Evolutionary conservation across 37 sponge, comb jelly and placozoan species (phyloP).

Genomic region (Tethya wilhelma): DNA sequence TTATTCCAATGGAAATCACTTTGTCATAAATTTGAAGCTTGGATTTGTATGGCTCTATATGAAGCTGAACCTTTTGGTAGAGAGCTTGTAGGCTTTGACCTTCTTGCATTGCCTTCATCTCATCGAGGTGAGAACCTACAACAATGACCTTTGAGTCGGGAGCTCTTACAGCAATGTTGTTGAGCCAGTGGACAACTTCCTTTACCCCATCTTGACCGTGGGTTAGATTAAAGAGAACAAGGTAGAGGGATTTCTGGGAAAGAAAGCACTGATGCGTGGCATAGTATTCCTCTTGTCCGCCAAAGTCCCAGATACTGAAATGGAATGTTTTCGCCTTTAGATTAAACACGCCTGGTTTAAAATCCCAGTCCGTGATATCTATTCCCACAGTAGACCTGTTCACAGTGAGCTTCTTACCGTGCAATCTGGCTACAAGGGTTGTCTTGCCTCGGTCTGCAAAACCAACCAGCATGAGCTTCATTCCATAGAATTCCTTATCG

Average conservation of each 20-base stretch:
- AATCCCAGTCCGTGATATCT: conserved; percentile 83
- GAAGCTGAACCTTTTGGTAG: conserved; percentile 13
- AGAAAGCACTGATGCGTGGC: conserved; percentile 90
- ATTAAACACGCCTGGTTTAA: conserved; percentile 41
- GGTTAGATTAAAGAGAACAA: conserved; percentile 71
- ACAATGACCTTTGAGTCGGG: conserved; percentile 66
- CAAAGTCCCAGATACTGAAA: conserved; percentile 90
- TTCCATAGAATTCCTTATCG: conserved; percentile 77
- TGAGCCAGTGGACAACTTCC: conserved; percentile 76
- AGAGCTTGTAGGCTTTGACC: conserved; percentile 20
- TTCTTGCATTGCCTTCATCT: conserved; percentile 39
- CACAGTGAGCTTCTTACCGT: conserved; percentile 54
- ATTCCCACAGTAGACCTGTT: conserved; percentile 93
- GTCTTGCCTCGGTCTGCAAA: conserved; percentile 82
- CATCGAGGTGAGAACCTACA: conserved; percentile 76
- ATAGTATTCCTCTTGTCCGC: conserved; percentile 86
- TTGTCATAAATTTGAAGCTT: conserved; percentile 38
- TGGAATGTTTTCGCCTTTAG: conserved; percentile 36
- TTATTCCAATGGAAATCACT: conserved; percentile 40
- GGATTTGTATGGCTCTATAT: conserved; percentile 23
- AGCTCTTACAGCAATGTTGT: conserved; percentile 77
- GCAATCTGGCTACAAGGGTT: conserved; percentile 84
- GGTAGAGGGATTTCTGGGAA: conserved; percentile 75
- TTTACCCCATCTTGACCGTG: conserved; percentile 60
- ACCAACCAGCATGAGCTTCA: conserved; percentile 94